Evolutionary conservation across 2,797 vertebrate genomes (phyloP).

Genomic region (Malurus splendens): DNA sequence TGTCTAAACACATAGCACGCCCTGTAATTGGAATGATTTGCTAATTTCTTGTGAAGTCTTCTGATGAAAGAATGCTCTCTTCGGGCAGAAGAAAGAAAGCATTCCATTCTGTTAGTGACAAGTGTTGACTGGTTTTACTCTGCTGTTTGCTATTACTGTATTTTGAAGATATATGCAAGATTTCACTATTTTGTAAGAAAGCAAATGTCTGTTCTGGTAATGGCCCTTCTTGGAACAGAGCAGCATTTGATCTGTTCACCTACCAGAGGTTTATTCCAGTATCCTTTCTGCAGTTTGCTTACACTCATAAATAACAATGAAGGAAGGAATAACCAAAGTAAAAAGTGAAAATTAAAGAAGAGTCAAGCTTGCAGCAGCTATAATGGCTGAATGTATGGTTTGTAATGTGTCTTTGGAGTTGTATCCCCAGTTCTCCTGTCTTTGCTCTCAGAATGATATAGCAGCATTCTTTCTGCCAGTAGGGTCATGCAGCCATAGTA

Average conservation of each 20-base stretch:
- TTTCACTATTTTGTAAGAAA: background rate
- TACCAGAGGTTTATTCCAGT: background rate
- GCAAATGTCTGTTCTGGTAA: background rate
- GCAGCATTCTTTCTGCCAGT: background rate
- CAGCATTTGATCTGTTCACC: background rate
- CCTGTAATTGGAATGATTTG: background rate
- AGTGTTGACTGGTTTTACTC: background rate
- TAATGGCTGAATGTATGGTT: background rate
- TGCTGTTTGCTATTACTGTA: background rate
- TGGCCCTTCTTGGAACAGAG: background rate
- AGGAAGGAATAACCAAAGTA: background rate
- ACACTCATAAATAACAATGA: background rate
- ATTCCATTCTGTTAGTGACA: background rate
- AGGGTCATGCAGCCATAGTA: background rate
- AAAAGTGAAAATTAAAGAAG: background rate
- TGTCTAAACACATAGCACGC: background rate
- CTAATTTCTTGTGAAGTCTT: background rate
- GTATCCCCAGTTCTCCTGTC: background rate
- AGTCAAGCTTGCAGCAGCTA: background rate
- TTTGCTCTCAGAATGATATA: background rate
- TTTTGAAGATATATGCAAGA: background rate
- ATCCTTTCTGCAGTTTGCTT: background rate
- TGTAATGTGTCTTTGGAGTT: background rate
- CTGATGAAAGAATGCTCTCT: background rate
- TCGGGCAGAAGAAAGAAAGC: background rate